Evolutionary conservation across 2,888 invertebrate species (phyloP).

Genomic region (Aleiodes alternator): DNA sequence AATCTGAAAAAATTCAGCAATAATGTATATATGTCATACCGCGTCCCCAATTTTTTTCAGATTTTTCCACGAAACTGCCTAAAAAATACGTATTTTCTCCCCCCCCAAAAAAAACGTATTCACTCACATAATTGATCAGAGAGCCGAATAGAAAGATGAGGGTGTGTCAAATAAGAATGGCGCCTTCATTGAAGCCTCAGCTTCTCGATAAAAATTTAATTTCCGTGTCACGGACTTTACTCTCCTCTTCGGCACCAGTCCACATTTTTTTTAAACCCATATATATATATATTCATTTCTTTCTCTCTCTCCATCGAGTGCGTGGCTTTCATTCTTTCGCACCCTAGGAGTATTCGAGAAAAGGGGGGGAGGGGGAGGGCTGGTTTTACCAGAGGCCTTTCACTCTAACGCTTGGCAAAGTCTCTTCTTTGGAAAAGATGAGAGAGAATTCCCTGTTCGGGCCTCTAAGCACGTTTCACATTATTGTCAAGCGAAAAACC

Average conservation of each 20-base stretch:
- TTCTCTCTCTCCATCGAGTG: neutral
- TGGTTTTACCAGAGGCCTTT: slow-evolving; percentile 21
- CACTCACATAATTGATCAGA: neutral
- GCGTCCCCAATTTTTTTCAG: too few species aligned
- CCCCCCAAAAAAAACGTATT: too few species aligned
- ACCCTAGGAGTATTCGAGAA: slow-evolving; percentile 12
- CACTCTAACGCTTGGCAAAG: slow-evolving; percentile 54
- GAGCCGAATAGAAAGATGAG: neutral
- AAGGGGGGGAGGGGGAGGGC: neutral
- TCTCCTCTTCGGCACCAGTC: neutral
- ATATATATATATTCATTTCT: neutral
- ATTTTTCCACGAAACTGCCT: too few species aligned
- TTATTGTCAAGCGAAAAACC: slow-evolving; percentile 62
- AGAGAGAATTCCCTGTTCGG: slow-evolving; percentile 64
- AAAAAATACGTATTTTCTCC: too few species aligned
- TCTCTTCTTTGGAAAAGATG: slow-evolving; percentile 42
- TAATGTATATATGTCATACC: too few species aligned
- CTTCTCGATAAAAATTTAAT: slow-evolving; percentile 56
- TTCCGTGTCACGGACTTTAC: slow-evolving; percentile 50
- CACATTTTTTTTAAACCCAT: slow-evolving; percentile 1
- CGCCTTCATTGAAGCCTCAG: slow-evolving; percentile 47
- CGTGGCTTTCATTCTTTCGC: slow-evolving; percentile 34
- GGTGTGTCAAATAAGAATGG: slow-evolving; percentile 31
- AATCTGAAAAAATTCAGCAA: too few species aligned
- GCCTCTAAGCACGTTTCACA: slow-evolving; percentile 68